phyloP scores from a whole-genome alignment of 1,140 invertebrate species.

The Brachionus sp. region DNA sequence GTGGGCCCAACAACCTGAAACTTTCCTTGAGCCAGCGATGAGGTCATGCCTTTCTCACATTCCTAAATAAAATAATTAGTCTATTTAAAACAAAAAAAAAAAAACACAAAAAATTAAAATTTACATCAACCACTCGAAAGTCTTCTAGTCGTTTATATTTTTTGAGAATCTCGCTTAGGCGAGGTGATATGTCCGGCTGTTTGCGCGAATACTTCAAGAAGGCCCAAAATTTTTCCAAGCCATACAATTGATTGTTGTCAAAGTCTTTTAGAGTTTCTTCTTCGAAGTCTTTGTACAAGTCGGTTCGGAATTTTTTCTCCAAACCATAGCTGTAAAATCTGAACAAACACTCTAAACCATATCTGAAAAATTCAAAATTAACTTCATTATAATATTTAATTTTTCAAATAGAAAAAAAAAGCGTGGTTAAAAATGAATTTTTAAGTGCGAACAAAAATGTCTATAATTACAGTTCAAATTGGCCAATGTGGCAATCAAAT shows the following conservation, averaged over 20 bases:
- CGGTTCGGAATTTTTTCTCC: constrained; percentile 85
- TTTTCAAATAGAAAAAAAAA: not conserved
- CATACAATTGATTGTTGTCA: constrained; percentile 81
- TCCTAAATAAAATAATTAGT: not conserved
- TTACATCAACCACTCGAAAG: constrained; percentile 64
- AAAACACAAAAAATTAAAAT: not conserved
- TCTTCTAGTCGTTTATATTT: constrained; percentile 92
- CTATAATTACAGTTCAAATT: constrained; percentile 57
- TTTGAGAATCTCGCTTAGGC: constrained; percentile 73
- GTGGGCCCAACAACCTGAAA: not conserved
- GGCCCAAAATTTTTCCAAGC: constrained; percentile 97
- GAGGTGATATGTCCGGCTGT: constrained; percentile 69
- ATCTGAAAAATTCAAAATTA: constrained; percentile 56
- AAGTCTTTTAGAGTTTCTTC: constrained; percentile 85
- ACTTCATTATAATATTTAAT: constrained; percentile 47
- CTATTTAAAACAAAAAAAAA: not conserved
- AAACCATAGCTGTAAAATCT: constrained; percentile 97
- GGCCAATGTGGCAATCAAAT: constrained; percentile 62
- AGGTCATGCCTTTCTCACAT: constrained; percentile 6
- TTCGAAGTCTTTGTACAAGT: constrained; percentile 92
- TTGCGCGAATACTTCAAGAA: constrained; percentile 72
- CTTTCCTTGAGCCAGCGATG: constrained; percentile 16
- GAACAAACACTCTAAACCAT: constrained; percentile 89
- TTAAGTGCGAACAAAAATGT: constrained; percentile 1
- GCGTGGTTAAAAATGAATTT: constrained; percentile 7